A percentile compares a stretch with the other conserved stretches of the same genome.
Evolutionary conservation across 2,888 invertebrate species (phyloP).

Genomic region (Drosophila subsilvestris): DNA sequence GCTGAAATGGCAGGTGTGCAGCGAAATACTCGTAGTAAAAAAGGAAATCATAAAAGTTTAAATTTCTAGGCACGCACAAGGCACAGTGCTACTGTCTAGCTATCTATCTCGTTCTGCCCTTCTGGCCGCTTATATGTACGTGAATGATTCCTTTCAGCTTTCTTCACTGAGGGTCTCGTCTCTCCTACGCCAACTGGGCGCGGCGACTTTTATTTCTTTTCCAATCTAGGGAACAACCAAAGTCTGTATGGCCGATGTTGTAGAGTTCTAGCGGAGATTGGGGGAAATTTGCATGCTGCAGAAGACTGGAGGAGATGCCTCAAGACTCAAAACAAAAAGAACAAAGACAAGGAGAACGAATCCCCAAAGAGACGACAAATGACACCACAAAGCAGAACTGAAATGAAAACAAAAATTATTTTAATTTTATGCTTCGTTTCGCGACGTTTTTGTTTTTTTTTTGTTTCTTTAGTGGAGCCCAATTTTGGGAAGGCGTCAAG

Average conservation of each 20-base stretch:
- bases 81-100: no score
- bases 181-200: no score
- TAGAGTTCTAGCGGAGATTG: not conserved
- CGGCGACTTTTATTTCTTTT: no score
- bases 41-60: not conserved
- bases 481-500: constrained; percentile 59
- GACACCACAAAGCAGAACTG: constrained; percentile 59
- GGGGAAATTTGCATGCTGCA: constrained; percentile 66
- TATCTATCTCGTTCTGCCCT: no score
- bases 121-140: no score
- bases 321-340: constrained; percentile 14
- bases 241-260: constrained; percentile 19
- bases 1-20: not conserved
- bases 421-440: constrained; percentile 59
- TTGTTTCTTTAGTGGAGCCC: constrained; percentile 16
- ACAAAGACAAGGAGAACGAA: not conserved
- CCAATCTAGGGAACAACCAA: not conserved
- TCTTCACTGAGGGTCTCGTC: no score
- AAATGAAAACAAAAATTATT: constrained; percentile 53
- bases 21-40: no score
- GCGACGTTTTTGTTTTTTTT: constrained; percentile 16
- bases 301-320: constrained; percentile 33
- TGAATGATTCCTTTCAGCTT: no score
- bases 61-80: no score
- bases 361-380: constrained; percentile 59